Base-by-base conservation (phyloP, 2,888 invertebrate species). In the Muscina levida region DNA sequence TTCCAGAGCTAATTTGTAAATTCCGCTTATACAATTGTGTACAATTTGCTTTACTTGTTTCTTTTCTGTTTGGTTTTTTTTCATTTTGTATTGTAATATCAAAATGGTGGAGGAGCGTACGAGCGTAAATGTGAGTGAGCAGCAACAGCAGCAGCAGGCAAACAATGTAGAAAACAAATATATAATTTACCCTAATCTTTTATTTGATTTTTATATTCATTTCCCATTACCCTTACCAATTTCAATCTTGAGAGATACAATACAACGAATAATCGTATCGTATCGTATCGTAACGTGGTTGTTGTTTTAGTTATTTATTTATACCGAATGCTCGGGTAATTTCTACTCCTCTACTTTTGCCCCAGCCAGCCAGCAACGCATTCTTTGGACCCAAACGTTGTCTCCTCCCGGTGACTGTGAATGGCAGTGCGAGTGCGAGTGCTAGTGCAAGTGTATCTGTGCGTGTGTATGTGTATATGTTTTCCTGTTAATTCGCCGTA, bases 401-500 rank as follows among this genome's bases (percentile, higher is more conserved):
- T 53, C 22, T 53, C 13, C 6, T 44, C 44, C 44, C 44, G 13
- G 44, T 48, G 11, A 11, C 19, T 57, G 57, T 31, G 22, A 44
- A 10, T 68, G 0, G 0, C 5, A 4, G 0, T 72, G 37, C 46
- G 37, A 39, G 65, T 80, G 72, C 5, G 2, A 42, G 24, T 24
- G 51, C 1, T 10, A 17, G 46, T 44, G n/a, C n/a, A n/a, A n/a
- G 26, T 26, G 56, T 5, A 11, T 17, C 22, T 22, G 5, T 17
- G 11, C n/a, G 10, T 15, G 46, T 22, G 26, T 44, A 8, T 72
- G 24, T 37, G 48, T 17, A n/a, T 42, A 46, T 15, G 67, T 82
- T 79, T 79, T 79, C 76, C 72, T 78, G 71, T 77, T 83, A 83
- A 83, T 82, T 80, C 80, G 82, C 82, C 82, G 78, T 83, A 82